A percentile compares a stretch with the other conserved stretches of the same genome.
phyloP scores from a whole-genome alignment of 2,888 invertebrate genomes.

The Zeuzera pyrina region DNA sequence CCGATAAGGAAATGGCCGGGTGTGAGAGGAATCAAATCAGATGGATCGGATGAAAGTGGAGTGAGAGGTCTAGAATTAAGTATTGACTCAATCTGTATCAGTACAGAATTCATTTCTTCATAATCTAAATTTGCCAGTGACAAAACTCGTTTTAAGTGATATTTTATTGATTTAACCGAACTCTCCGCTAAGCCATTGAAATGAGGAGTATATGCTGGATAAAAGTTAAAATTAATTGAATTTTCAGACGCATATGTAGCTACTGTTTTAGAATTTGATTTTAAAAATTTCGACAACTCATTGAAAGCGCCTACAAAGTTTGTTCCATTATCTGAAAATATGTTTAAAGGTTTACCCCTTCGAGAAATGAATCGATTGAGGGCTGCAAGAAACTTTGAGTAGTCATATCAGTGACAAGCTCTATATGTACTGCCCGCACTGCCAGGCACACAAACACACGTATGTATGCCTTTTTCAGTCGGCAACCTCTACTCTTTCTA shows the following conservation, averaged over 20 bases:
- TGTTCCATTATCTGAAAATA: background rate
- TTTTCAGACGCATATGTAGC: no score
- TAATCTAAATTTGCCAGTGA: background rate
- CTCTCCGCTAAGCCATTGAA: no score
- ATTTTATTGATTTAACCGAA: no score
- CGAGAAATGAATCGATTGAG: constrained; percentile 3
- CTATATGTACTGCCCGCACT: no score
- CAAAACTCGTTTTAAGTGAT: no score
- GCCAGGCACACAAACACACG: no score
- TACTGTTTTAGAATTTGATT: no score
- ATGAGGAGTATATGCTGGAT: constrained; percentile 8
- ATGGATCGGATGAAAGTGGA: background rate
- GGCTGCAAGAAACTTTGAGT: constrained; percentile 2
- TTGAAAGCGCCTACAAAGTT: background rate
- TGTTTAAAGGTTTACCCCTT: background rate
- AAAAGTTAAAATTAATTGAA: constrained; percentile 10
- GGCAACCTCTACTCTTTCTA: constrained; percentile 1
- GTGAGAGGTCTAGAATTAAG: constrained; percentile 2
- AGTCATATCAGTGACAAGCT: no score
- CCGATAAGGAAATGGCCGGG: constrained; percentile 4
- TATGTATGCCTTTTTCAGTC: no score
- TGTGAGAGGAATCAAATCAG: background rate
- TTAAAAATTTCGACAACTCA: no score
- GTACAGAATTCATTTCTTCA: constrained; percentile 1
- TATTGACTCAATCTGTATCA: constrained; percentile 2